phyloP scores from a whole-genome alignment of 2,888 invertebrate genomes.

The Hesperia comma region DNA sequence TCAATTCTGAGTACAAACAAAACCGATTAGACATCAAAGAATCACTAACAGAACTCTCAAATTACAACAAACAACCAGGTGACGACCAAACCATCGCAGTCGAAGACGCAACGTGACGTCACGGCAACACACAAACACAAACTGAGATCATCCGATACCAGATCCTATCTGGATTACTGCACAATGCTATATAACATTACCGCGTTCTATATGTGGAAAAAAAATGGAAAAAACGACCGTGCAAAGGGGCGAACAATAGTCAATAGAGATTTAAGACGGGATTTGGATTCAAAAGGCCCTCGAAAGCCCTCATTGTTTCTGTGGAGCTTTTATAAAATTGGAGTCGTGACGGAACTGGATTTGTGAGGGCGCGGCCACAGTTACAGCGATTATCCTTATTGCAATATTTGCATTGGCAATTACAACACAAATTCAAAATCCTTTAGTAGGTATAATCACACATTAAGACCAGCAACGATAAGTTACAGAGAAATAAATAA shows the following conservation, averaged over 20 bases:
- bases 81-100: conserved; percentile 28
- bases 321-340: conserved; percentile 65
- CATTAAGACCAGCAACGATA: no score
- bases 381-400: conserved; percentile 39
- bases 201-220: conserved; percentile 49
- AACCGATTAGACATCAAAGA: not conserved
- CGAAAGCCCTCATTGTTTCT: conserved; percentile 69
- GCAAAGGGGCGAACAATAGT: conserved; percentile 66
- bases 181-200: conserved; percentile 79
- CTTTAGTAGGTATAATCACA: no score
- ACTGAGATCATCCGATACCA: conserved; percentile 64
- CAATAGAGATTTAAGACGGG: conserved; percentile 76
- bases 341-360: conserved; percentile 65
- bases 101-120: conserved; percentile 13
- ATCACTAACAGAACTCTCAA: not conserved
- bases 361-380: conserved; percentile 48
- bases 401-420: no score
- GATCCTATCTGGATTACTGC: conserved; percentile 56
- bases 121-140: conserved; percentile 43
- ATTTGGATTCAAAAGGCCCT: conserved; percentile 75
- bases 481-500: no score
- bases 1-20: no score
- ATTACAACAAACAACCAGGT: conserved; percentile 40
- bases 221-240: conserved; percentile 58
- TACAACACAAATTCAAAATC: no score